Evolutionary conservation across 2,888 invertebrate genomes (phyloP).

Genomic region (Sinelater perroti): DNA sequence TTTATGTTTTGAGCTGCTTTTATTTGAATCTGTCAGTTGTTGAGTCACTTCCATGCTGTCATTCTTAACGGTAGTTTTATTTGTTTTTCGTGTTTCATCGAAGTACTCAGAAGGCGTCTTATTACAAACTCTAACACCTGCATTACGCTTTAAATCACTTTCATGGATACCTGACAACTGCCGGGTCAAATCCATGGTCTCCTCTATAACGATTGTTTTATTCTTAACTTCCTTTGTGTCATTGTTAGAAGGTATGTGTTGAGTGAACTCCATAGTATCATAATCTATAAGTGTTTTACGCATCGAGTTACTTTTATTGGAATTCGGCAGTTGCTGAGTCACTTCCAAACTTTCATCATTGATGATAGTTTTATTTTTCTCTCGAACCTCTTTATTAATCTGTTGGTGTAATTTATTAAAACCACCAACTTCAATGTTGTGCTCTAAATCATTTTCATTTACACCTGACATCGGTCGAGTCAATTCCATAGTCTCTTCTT

Average conservation of each 20-base stretch:
- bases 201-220: background rate
- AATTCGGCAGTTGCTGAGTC: background rate
- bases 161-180: no score
- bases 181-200: conserved; percentile 15
- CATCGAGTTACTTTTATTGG: background rate
- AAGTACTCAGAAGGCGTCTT: no score
- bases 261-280: background rate
- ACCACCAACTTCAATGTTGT: no score
- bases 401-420: no score
- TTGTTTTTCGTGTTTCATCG: no score
- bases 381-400: no score
- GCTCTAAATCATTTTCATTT: background rate
- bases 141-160: no score
- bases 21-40: background rate
- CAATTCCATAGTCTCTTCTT: background rate
- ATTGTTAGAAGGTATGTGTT: background rate
- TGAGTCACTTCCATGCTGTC: background rate
- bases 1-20: no score
- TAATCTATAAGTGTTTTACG: background rate
- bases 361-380: no score
- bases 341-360: no score
- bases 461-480: background rate
- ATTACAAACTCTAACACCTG: no score
- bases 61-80: background rate
- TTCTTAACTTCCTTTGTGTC: background rate